phyloP scores from a whole-genome alignment of 2,888 invertebrate genomes.

The Brassicogethes aeneus region DNA sequence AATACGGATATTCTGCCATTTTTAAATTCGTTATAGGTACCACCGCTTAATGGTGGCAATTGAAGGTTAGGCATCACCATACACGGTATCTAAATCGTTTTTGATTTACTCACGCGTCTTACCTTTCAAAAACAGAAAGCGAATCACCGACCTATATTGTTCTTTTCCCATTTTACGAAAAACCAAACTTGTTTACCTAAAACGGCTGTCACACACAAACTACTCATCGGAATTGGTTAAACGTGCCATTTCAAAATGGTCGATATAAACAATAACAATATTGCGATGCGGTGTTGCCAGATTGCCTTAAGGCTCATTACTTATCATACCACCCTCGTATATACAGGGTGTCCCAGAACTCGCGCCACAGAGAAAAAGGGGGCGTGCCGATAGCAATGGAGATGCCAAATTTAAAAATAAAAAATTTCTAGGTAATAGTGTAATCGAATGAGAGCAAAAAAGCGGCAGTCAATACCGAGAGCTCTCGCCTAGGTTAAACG shows the following conservation, averaged over 20 bases:
- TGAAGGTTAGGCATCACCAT: conserved; percentile 8
- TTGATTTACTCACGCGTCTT: neutral
- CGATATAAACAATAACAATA: neutral
- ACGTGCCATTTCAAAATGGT: neutral
- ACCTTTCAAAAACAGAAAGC: neutral
- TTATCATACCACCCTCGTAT: conserved; percentile 1
- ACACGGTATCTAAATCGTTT: neutral
- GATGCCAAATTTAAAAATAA: too few relatives aligned
- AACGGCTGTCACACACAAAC: neutral
- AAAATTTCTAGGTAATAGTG: too few relatives aligned
- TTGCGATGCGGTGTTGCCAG: neutral
- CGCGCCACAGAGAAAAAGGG: too few relatives aligned
- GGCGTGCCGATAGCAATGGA: too few relatives aligned
- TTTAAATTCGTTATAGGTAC: conserved; percentile 10
- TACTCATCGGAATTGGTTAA: neutral
- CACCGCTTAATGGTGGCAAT: conserved; percentile 13
- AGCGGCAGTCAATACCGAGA: too few relatives aligned
- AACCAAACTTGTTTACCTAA: neutral
- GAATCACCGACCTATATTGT: neutral
- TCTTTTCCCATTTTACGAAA: neutral
- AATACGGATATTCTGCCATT: conserved; percentile 2
- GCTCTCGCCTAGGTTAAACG: too few relatives aligned
- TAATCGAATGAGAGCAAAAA: too few relatives aligned
- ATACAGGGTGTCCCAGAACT: too few relatives aligned
- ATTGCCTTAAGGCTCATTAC: neutral